Percentiles rank a stretch among this genome's conserved stretches.
Conservation (phyloP, 1,140 invertebrate species). For the Drosophila busckii region DNA sequence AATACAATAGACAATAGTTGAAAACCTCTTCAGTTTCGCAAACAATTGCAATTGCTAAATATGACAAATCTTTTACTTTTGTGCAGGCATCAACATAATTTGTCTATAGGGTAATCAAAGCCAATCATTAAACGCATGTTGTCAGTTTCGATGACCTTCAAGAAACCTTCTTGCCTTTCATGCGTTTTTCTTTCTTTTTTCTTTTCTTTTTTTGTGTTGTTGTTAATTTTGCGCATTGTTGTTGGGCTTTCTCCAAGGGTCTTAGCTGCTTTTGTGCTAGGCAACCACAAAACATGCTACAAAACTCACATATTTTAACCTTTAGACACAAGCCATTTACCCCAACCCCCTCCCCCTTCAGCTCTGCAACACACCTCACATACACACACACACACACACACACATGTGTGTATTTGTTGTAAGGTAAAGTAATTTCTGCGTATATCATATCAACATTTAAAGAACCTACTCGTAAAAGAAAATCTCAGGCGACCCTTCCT, state of each 20-base stretch:
- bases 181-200: conserved; percentile 13
- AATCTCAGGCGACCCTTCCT: too few relatives aligned
- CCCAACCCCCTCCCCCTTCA: not conserved
- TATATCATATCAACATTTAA: too few relatives aligned
- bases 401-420: conserved; percentile 1
- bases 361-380: too few relatives aligned
- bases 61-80: conserved; percentile 32
- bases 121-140: conserved; percentile 43
- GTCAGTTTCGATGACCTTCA: conserved; percentile 51
- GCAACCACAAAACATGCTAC: conserved; percentile 23
- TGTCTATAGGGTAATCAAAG: conserved; percentile 56
- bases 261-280: conserved; percentile 1
- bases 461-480: too few relatives aligned
- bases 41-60: too few relatives aligned
- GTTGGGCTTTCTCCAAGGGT: not conserved
- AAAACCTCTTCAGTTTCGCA: too few relatives aligned
- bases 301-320: not conserved
- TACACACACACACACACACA: not conserved
- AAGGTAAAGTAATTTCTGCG: too few relatives aligned
- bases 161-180: conserved; percentile 23
- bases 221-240: too few relatives aligned
- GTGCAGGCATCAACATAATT: conserved; percentile 40
- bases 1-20: too few relatives aligned
- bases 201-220: conserved; percentile 10
- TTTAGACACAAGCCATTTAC: conserved; percentile 12